Conservation (phyloP, 2,113 vertebrate species). For the Nibea coibor region DNA sequence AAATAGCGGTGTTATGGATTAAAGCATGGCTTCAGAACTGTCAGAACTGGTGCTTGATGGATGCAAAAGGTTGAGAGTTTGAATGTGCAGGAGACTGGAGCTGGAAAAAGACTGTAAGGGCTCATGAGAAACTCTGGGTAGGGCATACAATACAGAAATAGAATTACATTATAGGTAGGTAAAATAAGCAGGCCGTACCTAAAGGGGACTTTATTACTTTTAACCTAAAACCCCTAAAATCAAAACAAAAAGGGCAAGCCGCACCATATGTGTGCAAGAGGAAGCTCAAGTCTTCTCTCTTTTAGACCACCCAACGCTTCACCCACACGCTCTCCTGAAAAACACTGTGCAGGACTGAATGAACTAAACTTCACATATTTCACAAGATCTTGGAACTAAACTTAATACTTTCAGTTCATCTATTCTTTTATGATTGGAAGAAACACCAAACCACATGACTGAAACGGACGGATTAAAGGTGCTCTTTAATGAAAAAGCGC, state of each 20-base stretch:
- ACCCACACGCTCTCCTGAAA: slow-evolving; percentile 81
- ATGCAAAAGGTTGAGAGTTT: slow-evolving; percentile 27
- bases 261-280: slow-evolving; percentile 84
- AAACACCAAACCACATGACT: slow-evolving; percentile 59
- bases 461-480: slow-evolving; percentile 50
- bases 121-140: slow-evolving; percentile 35
- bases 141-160: slow-evolving; percentile 72
- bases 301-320: slow-evolving; percentile 85
- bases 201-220: slow-evolving; percentile 84
- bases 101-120: slow-evolving; percentile 56
- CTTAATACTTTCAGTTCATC: slow-evolving; percentile 61
- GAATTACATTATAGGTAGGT: slow-evolving; percentile 82
- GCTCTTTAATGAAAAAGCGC: slow-evolving; percentile 14
- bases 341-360: slow-evolving; percentile 66
- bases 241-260: slow-evolving; percentile 85
- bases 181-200: slow-evolving; percentile 85
- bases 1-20: slow-evolving; percentile 17
- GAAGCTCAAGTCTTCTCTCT: slow-evolving; percentile 75
- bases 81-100: slow-evolving; percentile 23
- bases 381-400: slow-evolving; percentile 52
- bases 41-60: slow-evolving; percentile 23
- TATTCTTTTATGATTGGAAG: slow-evolving; percentile 57
- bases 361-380: slow-evolving; percentile 62
- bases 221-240: slow-evolving; percentile 84
- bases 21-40: slow-evolving; percentile 12